Evolutionary conservation across 1,140 invertebrate species (phyloP).

Genomic region (Drepana arcuata): DNA sequence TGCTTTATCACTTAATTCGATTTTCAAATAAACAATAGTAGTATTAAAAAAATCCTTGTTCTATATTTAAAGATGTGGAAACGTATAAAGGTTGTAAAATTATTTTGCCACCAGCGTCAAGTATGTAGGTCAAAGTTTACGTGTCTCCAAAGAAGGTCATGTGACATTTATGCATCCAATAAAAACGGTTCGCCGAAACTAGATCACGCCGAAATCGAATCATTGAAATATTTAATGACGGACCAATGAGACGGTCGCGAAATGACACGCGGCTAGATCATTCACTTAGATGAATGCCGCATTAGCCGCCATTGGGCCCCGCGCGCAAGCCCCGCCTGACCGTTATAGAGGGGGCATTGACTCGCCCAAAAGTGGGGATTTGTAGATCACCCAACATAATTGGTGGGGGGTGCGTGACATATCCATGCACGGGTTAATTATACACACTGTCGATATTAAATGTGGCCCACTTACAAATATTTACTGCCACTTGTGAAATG

Average conservation of each 20-base stretch:
- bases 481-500: no score
- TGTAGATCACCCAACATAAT: conserved; percentile 40
- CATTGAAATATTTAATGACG: conserved; percentile 38
- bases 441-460: conserved; percentile 22
- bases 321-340: conserved; percentile 53
- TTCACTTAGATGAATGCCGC: conserved; percentile 52
- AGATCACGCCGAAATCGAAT: conserved; percentile 41
- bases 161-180: conserved; percentile 14
- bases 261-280: conserved; percentile 65
- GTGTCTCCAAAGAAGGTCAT: conserved; percentile 12
- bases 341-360: conserved; percentile 58
- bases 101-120: no score
- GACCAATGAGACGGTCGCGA: conserved; percentile 56
- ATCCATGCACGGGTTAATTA: conserved; percentile 47
- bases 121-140: conserved; percentile 43
- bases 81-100: no score
- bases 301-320: conserved; percentile 50
- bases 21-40: no score
- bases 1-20: no score
- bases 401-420: conserved; percentile 48
- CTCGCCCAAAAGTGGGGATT: conserved; percentile 54
- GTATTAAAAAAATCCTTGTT: no score
- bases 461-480: conserved; percentile 2
- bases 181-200: conserved; percentile 26
- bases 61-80: no score